phyloP scores from a whole-genome alignment of 2,113 vertebrate genomes.

The Nymphicus hollandicus region DNA sequence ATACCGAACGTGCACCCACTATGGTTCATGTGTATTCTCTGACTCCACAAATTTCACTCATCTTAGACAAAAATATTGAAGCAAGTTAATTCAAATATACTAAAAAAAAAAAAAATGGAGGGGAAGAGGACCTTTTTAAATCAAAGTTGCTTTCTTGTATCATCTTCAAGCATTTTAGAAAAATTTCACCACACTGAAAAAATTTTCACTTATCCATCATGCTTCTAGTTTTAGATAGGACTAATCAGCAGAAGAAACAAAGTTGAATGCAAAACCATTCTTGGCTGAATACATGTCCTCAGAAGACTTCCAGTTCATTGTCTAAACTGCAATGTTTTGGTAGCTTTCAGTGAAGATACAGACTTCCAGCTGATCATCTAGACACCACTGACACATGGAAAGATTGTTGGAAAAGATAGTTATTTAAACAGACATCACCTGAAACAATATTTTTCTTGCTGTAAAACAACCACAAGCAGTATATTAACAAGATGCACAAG shows the following conservation, averaged over 20 bases:
- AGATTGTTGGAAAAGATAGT: neutral
- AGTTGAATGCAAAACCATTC: neutral
- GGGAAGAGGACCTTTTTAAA: neutral
- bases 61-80: neutral
- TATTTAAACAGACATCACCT: neutral
- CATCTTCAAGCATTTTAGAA: neutral
- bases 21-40: neutral
- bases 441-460: neutral
- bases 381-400: neutral
- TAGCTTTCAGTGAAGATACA: neutral
- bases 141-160: neutral
- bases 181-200: neutral
- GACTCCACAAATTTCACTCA: neutral
- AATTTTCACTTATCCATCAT: neutral
- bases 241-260: neutral
- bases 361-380: neutral
- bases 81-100: neutral
- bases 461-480: neutral
- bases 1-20: neutral
- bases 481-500: conserved; percentile 17
- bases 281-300: neutral
- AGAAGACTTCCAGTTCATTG: neutral
- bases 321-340: neutral
- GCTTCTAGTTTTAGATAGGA: neutral
- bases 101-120: neutral